Percentiles rank a stretch among this genome's conserved stretches.
These are phyloP conservation scores for Nasonovia ribisnigri DNA, from an alignment of 2,888 invertebrate genomes.

Conservation along the genomic window DNA sequence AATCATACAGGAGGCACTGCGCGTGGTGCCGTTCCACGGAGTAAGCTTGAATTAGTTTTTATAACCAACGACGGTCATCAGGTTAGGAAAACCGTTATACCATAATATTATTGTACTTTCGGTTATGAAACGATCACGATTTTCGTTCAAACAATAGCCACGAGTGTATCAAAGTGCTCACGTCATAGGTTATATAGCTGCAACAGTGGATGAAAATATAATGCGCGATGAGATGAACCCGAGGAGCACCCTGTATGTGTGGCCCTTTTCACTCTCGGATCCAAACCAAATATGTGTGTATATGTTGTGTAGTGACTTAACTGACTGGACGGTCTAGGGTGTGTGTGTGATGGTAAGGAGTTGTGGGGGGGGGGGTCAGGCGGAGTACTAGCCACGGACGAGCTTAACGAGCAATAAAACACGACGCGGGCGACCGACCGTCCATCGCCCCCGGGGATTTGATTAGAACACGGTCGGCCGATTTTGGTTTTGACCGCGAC, in stretches of 20 bases:
- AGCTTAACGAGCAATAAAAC: conserved; percentile 58
- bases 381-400: background rate
- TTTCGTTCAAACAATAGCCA: background rate
- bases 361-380: background rate
- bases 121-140: background rate
- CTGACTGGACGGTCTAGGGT: background rate
- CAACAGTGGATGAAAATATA: too few species aligned
- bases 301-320: background rate
- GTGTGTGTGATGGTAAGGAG: background rate
- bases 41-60: background rate
- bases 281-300: background rate
- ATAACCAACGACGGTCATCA: too few species aligned
- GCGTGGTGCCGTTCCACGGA: background rate
- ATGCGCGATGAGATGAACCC: background rate
- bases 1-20: background rate
- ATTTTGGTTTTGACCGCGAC: conserved; percentile 42
- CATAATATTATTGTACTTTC: background rate
- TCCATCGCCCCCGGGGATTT: conserved; percentile 10
- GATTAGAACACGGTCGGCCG: conserved; percentile 45
- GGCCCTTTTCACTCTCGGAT: background rate
- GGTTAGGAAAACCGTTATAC: background rate
- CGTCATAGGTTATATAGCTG: too few species aligned
- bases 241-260: background rate
- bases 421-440: conserved; percentile 3
- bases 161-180: background rate